Evolutionary conservation across 2,888 invertebrate genomes (phyloP).

Genomic region (Acronicta aceris): DNA sequence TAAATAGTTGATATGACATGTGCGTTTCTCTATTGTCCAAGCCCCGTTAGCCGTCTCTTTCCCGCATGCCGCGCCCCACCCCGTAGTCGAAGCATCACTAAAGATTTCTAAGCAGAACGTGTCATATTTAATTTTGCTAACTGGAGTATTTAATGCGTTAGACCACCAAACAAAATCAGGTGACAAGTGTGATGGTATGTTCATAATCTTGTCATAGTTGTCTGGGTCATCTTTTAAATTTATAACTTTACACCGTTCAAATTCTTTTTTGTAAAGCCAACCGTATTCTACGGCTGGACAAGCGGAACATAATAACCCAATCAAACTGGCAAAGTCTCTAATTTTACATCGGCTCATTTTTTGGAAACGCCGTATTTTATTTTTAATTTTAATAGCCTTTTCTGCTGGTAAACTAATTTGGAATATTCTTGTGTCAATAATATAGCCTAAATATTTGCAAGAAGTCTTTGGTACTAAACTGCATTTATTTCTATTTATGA

Average conservation of each 20-base stretch:
- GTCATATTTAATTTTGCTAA: slow-evolving; percentile 1
- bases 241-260: not conserved
- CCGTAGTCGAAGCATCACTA: slow-evolving; percentile 22
- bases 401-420: no score
- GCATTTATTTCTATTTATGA: no score
- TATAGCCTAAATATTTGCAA: no score
- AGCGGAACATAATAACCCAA: not conserved
- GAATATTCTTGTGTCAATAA: no score
- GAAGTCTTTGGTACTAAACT: no score
- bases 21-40: slow-evolving; percentile 5
- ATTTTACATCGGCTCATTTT: not conserved
- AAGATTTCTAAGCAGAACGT: slow-evolving; percentile 8
- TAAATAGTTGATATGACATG: slow-evolving; percentile 9
- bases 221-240: slow-evolving; percentile 4
- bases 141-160: not conserved
- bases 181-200: no score
- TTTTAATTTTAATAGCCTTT: not conserved
- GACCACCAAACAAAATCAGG: slow-evolving; percentile 13
- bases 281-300: slow-evolving; percentile 6
- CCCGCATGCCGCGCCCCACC: slow-evolving; percentile 11
- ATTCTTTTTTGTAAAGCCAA: not conserved
- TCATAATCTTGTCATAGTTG: no score
- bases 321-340: not conserved
- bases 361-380: not conserved
- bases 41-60: slow-evolving; percentile 9